A percentile compares a stretch with the other conserved stretches of the same genome.
Evolutionary conservation across 2,797 vertebrate genomes (phyloP).

Genomic region (Gymnoscopelus microlampas): DNA sequence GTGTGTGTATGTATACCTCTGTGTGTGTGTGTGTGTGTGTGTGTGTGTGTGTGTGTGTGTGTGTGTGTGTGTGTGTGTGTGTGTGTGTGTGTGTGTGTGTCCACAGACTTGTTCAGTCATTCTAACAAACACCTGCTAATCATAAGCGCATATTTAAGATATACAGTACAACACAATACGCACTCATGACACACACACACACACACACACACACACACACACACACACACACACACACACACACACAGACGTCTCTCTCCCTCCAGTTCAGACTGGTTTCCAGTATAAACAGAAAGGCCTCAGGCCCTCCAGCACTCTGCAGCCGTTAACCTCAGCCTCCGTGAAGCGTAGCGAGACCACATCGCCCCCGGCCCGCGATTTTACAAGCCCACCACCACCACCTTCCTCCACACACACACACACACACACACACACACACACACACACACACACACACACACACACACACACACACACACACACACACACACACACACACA

Average conservation of each 20-base stretch:
- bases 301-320: slow-evolving; percentile 66
- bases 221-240: slow-evolving; percentile 4
- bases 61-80: background rate
- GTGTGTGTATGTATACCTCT: background rate
- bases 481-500: too few species aligned
- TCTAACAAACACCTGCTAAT: too few species aligned
- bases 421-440: too few species aligned
- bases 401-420: slow-evolving; percentile 19
- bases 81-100: slow-evolving; percentile 1
- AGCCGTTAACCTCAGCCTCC: slow-evolving; percentile 71
- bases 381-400: slow-evolving; percentile 65
- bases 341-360: slow-evolving; percentile 63
- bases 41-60: too few species aligned
- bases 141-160: too few species aligned
- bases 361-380: slow-evolving; percentile 54
- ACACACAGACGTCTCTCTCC: too few species aligned
- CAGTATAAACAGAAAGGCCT: slow-evolving; percentile 64
- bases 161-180: too few species aligned
- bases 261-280: slow-evolving; percentile 23
- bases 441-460: too few species aligned
- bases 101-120: too few species aligned
- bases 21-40: background rate
- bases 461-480: too few species aligned
- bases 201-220: background rate
- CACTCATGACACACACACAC: background rate